Percentiles rank a stretch among this genome's conserved stretches.
Conservation (phyloP, 2,113 vertebrate genomes). For the Choloepus hoffmanni region DNA sequence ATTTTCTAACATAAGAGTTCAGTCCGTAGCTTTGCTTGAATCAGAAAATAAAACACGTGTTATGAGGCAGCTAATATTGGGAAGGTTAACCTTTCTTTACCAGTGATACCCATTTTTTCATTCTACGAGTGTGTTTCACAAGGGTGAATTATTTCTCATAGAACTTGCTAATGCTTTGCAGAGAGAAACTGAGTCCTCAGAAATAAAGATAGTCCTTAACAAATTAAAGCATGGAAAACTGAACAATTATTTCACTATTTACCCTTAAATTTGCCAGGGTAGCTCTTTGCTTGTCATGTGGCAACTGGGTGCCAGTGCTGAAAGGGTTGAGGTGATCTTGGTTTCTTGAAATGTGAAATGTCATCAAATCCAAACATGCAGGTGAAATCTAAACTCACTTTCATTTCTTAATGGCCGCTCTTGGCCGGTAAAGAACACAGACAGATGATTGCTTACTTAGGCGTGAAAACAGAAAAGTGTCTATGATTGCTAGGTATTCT, state of each 20-base stretch:
- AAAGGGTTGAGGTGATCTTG: constrained; percentile 64
- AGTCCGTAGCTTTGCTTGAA: constrained; percentile 14
- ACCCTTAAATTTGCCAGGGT: background rate
- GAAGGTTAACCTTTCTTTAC: background rate
- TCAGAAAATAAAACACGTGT: background rate
- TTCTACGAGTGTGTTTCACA: background rate
- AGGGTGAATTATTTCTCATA: constrained; percentile 34
- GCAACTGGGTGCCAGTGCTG: background rate
- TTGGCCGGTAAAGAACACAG: constrained; percentile 54
- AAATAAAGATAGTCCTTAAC: constrained; percentile 52
- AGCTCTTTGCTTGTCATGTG: constrained; percentile 49
- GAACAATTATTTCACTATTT: constrained; percentile 2
- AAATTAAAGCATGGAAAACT: background rate
- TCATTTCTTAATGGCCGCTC: constrained; percentile 79
- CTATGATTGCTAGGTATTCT: constrained; percentile 40
- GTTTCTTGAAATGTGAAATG: constrained; percentile 71
- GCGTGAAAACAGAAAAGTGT: constrained; percentile 54
- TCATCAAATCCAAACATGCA: constrained; percentile 64
- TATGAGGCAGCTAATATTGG: background rate
- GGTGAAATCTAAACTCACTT: constrained; percentile 69
- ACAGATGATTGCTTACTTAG: constrained; percentile 67
- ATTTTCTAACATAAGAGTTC: constrained; percentile 44
- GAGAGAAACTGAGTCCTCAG: constrained; percentile 3
- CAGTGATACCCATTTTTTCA: background rate
- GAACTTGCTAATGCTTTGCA: constrained; percentile 15